Percentiles rank a stretch among this genome's conserved stretches.
phyloP scores from a whole-genome alignment of 1,140 invertebrate species.

The Drosophila santomea region DNA sequence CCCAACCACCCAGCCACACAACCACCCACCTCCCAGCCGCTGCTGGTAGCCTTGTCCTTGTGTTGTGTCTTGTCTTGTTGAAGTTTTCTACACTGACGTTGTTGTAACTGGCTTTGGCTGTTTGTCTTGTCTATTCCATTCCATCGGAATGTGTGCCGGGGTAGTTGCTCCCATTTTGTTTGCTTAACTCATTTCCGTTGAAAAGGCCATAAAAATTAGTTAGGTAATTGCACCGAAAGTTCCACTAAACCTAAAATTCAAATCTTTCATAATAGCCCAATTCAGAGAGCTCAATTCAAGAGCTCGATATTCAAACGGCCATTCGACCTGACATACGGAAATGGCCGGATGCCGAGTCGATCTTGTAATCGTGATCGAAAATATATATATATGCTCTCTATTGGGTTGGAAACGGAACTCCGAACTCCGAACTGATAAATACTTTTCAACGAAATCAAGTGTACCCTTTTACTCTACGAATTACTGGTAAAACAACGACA shows the following conservation, averaged over 20 bases:
- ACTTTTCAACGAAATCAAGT: no score
- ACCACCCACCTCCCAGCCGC: conserved; percentile 1
- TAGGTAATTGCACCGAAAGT: conserved; percentile 57
- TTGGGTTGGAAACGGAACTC: no score
- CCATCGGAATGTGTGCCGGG: conserved; percentile 46
- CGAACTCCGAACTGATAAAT: no score
- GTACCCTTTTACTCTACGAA: no score
- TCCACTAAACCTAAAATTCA: conserved; percentile 35
- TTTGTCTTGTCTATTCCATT: conserved; percentile 60
- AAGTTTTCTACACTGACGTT: conserved; percentile 52
- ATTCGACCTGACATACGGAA: no score
- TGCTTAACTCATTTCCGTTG: conserved; percentile 51
- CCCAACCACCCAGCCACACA: background rate
- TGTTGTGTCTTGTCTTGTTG: conserved; percentile 70
- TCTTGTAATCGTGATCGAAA: no score
- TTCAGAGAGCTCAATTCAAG: background rate
- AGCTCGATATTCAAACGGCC: no score
- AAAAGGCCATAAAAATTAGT: conserved; percentile 64
- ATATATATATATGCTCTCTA: no score
- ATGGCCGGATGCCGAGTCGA: no score
- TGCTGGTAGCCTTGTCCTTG: conserved; percentile 72
- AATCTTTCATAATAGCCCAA: conserved; percentile 14
- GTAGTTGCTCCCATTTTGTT: conserved; percentile 67
- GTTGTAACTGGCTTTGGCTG: conserved; percentile 41
- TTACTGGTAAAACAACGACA: no score